Evolutionary conservation across 2,797 vertebrate species (phyloP).

Genomic region (Poeciliopsis gracilis): DNA sequence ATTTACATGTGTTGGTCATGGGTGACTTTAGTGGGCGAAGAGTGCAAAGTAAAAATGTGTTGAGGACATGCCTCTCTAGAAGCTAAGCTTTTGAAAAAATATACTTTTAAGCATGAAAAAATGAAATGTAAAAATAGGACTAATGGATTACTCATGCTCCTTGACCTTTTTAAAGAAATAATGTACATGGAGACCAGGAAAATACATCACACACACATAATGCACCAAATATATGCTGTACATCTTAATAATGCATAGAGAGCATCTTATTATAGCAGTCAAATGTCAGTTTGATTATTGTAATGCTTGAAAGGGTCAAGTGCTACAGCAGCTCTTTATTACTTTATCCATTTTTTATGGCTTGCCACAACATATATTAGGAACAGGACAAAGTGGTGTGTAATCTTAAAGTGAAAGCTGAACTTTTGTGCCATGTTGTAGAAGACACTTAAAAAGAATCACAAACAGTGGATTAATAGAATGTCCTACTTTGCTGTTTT

Average conservation of each 20-base stretch:
- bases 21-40: too few species aligned
- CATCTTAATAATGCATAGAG: conserved; percentile 25
- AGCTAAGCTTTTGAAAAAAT: background rate
- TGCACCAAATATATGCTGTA: conserved; percentile 1
- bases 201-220: conserved; percentile 12
- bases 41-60: background rate
- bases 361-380: background rate
- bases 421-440: background rate
- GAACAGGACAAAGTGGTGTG: background rate
- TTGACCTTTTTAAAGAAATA: background rate
- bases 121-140: background rate
- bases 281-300: conserved; percentile 19
- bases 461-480: background rate
- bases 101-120: background rate
- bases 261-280: conserved; percentile 8
- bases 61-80: background rate
- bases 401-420: conserved; percentile 2
- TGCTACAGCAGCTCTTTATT: conserved; percentile 4
- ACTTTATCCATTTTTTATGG: conserved; percentile 16
- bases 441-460: background rate
- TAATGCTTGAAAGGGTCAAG: conserved; percentile 1
- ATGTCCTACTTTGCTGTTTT: background rate
- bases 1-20: background rate
- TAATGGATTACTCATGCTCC: background rate
- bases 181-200: background rate